Evolutionary conservation across 2,888 invertebrate genomes (phyloP), one percentile per base, ranked within the genome.

Genomic region (Drosophila antonietae): DNA sequence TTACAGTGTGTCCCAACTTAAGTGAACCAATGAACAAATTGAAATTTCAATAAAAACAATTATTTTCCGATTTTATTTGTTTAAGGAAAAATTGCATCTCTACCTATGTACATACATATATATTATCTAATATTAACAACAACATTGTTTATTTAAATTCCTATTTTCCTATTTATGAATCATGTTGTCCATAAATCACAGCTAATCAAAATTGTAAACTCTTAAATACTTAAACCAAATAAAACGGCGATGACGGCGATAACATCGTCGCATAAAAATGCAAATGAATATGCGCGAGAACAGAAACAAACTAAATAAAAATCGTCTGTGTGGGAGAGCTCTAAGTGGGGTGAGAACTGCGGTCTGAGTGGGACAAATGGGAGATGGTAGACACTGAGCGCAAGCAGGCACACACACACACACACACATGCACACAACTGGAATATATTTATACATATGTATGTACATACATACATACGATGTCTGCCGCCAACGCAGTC

Each of bases 261-360:
- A 51, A 79, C 64, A 56, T 64, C 70, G 52, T 61, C 83, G 75
- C 73, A 83, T 80, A 73, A 81, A 81, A 83, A 81, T 81, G 81
- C 78, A 83, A 81, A 81, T 81, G 63, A 80, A 68, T 80, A 65
- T 39, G 61, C 51, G 56, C 51, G 56, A 57, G 73, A 33, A 69
- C 43, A 62, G 59, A 61, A 61, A 51, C 43, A n/a, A 60, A 28
- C 47, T 56, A 49, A 55, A 59, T 20, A 46, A 23, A 44, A 49
- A 52, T 43, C 18, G 62, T 18, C 55, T 68, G 73, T 73, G 75
- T 73, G 76, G 76, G 66, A 74, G 72, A 75, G 75, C 71, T 49
- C 62, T 78, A 78, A 71, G 79, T 78, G 75, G 75, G 75, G 75
- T 75, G 68, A 58, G 67, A 65, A 71, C 64, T 78, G 78, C 41